Evolutionary conservation across 2,888 invertebrate species (phyloP), one percentile per base, ranked within the genome.

Genomic region (Macrophya alboannulata): DNA sequence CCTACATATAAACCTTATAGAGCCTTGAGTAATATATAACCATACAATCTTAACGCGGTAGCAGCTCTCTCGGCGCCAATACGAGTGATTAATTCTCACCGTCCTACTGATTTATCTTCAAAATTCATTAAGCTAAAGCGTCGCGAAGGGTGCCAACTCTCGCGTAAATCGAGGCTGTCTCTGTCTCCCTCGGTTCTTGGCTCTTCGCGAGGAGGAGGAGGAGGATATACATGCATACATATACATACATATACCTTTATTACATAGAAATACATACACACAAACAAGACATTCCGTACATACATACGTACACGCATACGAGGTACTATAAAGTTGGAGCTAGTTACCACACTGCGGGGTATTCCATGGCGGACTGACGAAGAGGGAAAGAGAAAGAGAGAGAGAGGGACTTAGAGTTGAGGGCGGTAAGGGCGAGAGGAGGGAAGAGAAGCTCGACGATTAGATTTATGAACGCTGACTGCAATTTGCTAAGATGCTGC

Each of bases 391-490:
- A 62, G 62, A 25, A 25, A 72, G 37, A 43, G 43, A 43, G 74
- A 43, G 15, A 37, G 9, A n/a, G 40, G 0, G 72, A 72, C n/a
- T 2, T 8, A 43, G 72, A n/a, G 17, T 40, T 17, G n/a, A 74
- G 21, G 45, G 74, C n/a, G 25, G 74, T 40, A 85, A n/a, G 77
- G 51, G 59, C 45, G 72, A 43, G 76, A 48, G 59, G 51, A 25
- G 21, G 77, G 68, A 40, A 25, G 59, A 72, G 82, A 8, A 87
- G 88, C 86, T 85, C 87, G 86, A 79, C 89, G 89, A 90, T 90
- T 88, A 90, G 89, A 90, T 90, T 90, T 90, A 90, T 88, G 88
- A 88, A 84, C 87, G 86, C 86, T 88, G 87, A 86, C 88, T 87
- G 87, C 86, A 87, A 89, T 89, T 89, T 88, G 88, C 88, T 85